Evolutionary conservation across 2,113 vertebrate genomes (phyloP), one percentile per base, ranked within the genome.

Genomic region (Solea solea): DNA sequence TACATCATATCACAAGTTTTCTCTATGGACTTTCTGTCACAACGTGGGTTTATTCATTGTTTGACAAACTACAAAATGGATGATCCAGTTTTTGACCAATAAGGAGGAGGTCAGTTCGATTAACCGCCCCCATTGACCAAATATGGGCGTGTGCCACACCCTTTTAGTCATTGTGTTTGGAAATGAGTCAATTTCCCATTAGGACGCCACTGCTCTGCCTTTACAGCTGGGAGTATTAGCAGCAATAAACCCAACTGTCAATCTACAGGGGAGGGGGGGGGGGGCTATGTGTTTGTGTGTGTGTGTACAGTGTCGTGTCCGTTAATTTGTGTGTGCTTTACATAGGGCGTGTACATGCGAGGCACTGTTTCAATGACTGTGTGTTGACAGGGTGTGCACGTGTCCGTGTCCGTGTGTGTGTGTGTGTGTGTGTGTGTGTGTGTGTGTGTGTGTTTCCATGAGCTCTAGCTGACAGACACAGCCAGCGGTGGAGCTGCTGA

Each of bases 181-280:
- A 88, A 91, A 90, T 91, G 82, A 91, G 81, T 81, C 77, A 72
- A 86, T 91, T 92, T 85, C 84, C 88, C 80, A 91, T 92, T 85
- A 88, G 85, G 85, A 90, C 80, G 85, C 85, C 81, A 72, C 84
- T 56, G 82, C 85, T 86, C 83, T 80, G 76, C 83, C 82, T 77
- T 64, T 88, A 88, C 88, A 92, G 88, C 86, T 84, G 83, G 49
- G 81, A 83, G 88, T 84, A 91, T 91, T 91, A 91, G 81, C 85
- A 86, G 88, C 80, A 91, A 90, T 91, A 90, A 92, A 91, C 78
- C 81, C 85, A 40, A 78, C 85, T 90, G 90, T 91, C 89, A 90
- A 69, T 89, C 82, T 85, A 5, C 61, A 59, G 46, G 16, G 77
- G 84, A 40, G 15, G 77, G 86, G 84, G 84, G 12, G 78, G 63